A percentile compares a stretch with the other conserved stretches of the same genome.
phyloP scores from a whole-genome alignment of 1,140 invertebrate genomes.

The Pteromalus puparum region DNA sequence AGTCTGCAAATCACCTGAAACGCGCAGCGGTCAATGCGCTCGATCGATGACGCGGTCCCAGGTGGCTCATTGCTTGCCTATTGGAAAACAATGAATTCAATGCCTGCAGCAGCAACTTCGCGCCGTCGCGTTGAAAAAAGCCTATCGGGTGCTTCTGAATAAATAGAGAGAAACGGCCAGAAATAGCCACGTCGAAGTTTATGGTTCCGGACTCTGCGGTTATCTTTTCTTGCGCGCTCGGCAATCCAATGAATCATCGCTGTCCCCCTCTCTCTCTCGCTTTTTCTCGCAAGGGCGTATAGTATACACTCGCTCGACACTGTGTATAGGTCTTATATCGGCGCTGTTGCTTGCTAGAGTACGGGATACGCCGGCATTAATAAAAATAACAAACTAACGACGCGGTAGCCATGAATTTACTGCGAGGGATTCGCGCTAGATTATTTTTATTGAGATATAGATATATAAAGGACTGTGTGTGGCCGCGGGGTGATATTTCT shows the following conservation, averaged over 20 bases:
- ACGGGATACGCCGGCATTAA: neutral
- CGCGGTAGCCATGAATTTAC: neutral
- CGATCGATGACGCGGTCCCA: slow-evolving; percentile 56
- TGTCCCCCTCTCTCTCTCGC: neutral
- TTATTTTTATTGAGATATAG: neutral
- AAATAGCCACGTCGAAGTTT: neutral
- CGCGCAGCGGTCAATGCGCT: slow-evolving; percentile 46
- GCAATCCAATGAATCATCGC: neutral
- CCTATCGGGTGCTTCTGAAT: neutral
- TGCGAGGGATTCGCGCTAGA: neutral
- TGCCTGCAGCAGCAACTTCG: neutral
- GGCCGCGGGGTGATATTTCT: neutral
- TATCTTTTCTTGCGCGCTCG: slow-evolving; percentile 13
- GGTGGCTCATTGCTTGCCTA: slow-evolving; percentile 57
- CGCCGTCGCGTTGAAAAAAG: neutral
- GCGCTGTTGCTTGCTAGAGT: neutral
- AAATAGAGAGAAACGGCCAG: slow-evolving; percentile 2
- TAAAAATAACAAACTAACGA: slow-evolving; percentile 11
- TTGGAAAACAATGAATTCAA: slow-evolving; percentile 65
- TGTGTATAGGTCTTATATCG: neutral
- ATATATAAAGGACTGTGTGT: neutral
- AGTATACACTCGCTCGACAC: neutral
- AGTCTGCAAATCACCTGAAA: neutral
- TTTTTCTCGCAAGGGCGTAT: neutral
- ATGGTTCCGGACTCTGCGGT: neutral